Evolutionary conservation across 2,113 vertebrate genomes (phyloP).

Genomic region (Pluvianellus socialis): DNA sequence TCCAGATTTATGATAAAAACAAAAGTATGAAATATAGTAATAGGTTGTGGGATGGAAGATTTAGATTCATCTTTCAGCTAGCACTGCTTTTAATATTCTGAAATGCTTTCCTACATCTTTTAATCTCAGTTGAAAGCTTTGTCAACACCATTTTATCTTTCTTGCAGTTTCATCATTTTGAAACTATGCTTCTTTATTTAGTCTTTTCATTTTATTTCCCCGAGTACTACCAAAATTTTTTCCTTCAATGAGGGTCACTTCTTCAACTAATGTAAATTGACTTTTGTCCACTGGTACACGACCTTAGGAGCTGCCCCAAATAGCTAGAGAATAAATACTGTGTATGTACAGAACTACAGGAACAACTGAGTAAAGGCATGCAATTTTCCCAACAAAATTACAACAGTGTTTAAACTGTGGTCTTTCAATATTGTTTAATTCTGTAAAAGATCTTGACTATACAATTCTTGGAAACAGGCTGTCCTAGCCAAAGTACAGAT

Average conservation of each 20-base stretch:
- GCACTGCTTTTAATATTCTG: neutral
- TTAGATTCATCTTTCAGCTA: neutral
- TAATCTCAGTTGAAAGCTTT: neutral
- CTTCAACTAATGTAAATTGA: neutral
- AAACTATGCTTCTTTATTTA: neutral
- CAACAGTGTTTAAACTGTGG: neutral
- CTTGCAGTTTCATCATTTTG: neutral
- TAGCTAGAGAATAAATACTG: neutral
- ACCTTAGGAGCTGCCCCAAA: neutral
- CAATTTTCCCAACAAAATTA: neutral
- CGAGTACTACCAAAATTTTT: neutral
- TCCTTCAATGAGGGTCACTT: neutral
- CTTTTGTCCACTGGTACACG: neutral
- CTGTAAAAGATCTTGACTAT: neutral
- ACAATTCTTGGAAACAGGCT: neutral
- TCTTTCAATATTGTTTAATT: neutral
- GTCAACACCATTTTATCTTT: neutral
- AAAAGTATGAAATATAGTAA: neutral
- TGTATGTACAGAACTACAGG: neutral
- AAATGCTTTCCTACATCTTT: neutral
- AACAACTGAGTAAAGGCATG: neutral
- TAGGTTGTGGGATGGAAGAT: neutral
- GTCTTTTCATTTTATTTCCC: neutral
- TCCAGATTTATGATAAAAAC: neutral
- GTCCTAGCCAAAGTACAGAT: neutral